Conservation (phyloP, 2,797 vertebrate species). For the Notamacropus eugenii region DNA sequence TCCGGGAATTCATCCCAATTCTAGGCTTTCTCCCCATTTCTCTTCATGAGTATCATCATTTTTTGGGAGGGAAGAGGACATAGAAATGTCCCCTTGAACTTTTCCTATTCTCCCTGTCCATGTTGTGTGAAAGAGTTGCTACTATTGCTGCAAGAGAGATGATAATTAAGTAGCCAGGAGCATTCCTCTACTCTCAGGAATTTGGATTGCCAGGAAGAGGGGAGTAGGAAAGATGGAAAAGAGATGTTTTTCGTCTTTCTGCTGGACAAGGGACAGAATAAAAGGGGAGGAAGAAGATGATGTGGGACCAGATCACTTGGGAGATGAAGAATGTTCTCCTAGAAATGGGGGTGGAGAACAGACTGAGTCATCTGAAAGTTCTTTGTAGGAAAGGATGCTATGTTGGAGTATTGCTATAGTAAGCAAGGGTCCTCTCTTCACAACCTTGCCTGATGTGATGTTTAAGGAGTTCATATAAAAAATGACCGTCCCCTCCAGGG, state of each 20-base stretch:
- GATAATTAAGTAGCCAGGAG: not conserved
- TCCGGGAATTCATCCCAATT: not conserved
- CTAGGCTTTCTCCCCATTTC: not conserved
- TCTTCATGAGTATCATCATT: not conserved
- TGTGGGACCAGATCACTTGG: not conserved
- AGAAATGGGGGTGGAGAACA: not conserved
- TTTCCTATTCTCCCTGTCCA: not conserved
- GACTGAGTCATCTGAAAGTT: not conserved
- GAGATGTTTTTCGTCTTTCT: not conserved
- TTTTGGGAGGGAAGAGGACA: not conserved
- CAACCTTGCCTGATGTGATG: not conserved
- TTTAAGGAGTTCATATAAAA: slow-evolving; percentile 44
- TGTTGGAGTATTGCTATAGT: not conserved
- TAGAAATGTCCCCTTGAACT: not conserved
- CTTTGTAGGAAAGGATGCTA: not conserved
- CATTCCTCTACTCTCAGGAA: not conserved
- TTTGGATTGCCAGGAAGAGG: not conserved
- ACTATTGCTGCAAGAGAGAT: not conserved
- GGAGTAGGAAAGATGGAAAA: not conserved
- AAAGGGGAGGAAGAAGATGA: not conserved
- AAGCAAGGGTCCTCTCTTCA: not conserved
- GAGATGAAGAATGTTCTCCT: not conserved
- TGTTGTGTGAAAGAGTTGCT: not conserved
- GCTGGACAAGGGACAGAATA: not conserved
- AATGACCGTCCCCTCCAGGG: not conserved